Evolutionary conservation across 2,113 vertebrate species (phyloP).

Genomic region (Podilymbus podiceps): DNA sequence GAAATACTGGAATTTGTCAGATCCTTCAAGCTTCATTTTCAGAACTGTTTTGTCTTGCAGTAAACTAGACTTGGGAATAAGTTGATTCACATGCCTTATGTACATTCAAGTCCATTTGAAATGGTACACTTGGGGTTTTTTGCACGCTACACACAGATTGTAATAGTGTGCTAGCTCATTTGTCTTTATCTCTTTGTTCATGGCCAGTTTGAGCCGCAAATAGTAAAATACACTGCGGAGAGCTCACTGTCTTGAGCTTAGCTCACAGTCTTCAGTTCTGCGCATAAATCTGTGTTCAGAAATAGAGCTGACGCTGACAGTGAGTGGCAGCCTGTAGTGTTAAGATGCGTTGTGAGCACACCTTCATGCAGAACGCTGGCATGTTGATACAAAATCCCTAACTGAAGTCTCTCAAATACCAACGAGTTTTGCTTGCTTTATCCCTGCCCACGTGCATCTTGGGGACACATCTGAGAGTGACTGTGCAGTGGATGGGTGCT

Average conservation of each 20-base stretch:
- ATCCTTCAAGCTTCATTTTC: neutral
- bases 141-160: neutral
- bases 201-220: neutral
- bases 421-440: constrained; percentile 8
- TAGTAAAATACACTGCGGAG: neutral
- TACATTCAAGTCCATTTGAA: neutral
- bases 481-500: constrained; percentile 73
- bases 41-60: neutral
- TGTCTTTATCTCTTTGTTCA: neutral
- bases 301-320: neutral
- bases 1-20: neutral
- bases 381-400: neutral
- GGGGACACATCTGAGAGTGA: constrained; percentile 61
- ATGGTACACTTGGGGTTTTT: neutral
- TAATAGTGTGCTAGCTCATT: neutral
- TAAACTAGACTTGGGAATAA: neutral
- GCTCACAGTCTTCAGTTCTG: neutral
- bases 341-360: neutral
- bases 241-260: neutral
- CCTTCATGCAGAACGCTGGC: neutral
- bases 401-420: neutral
- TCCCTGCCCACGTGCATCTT: constrained; percentile 45
- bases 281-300: neutral
- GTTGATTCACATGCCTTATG: neutral
- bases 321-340: neutral